Base-by-base conservation (phyloP, 1,140 invertebrate species). In the Drosophila nasuta region DNA sequence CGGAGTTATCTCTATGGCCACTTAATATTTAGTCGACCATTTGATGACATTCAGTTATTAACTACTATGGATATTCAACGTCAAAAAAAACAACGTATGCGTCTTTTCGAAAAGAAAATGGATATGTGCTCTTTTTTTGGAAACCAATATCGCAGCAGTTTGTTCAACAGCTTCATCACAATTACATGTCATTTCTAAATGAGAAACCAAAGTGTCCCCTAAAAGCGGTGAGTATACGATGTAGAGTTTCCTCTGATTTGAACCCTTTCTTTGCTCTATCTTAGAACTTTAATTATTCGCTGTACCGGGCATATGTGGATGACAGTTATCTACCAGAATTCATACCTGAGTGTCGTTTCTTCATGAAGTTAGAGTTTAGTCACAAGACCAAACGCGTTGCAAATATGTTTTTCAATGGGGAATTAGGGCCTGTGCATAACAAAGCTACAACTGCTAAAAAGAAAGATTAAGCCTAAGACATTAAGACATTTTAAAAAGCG, bases 1-100 rank as follows among this genome's bases (percentile, higher is more conserved):
- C 72, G 82, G 1, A 87, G 82, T 11, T 87, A 82, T 33, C 20
- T 87, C 0, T 88, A 83, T 0, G 82, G 82, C 0, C 69, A 87
- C 13, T 62, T 87, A 17, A 3, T 68, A 2, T 17, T 88, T 2
- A 71, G 13, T 48, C 48, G 64, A 10, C 5, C 67, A 1, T 0
- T 88, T 0, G 70, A 70, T 33, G 72, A 87, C 1, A 25, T 87
- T 3, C 51, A 15, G 15, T 7, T 87, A 10, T 2, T 46, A 1
- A 54, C 68, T 1, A 54, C 76, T 0, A 46, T 87, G 68, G 77
- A 87, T 35, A 74, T 87, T 2, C 35, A 49, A 11, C 62, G 82
- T 1, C 45, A 72, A 0, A 52, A 59, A 1, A 17, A 57, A 1
- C 76, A 68, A 10, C 56, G 65, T 20, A 28, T 82, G 5, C 83